Conservation (phyloP, 2,113 vertebrate genomes). For the Acrocephalus arundinaceus region DNA sequence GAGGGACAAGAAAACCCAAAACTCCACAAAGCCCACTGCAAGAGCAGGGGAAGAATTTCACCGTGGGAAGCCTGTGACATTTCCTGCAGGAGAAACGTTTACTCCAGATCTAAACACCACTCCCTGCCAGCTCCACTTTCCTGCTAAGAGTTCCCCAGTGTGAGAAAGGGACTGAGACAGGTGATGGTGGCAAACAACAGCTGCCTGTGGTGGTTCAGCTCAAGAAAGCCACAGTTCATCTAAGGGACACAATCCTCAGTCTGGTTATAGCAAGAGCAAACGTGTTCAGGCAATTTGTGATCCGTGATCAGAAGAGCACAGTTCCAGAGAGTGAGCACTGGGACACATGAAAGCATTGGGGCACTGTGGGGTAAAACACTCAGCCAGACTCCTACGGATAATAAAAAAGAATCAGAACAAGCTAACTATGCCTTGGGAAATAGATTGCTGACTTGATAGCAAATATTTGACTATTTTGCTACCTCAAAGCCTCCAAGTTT, state of each 20-base stretch:
- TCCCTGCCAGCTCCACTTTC: neutral
- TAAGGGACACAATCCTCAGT: neutral
- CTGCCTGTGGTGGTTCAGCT: neutral
- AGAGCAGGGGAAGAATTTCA: neutral
- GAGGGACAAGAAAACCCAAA: neutral
- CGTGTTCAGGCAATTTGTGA: neutral
- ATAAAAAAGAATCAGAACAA: neutral
- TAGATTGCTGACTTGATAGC: neutral
- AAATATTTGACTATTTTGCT: constrained; percentile 1
- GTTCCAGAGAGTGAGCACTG: neutral
- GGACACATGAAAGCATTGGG: neutral
- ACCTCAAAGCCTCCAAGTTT: neutral
- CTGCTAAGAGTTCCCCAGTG: neutral
- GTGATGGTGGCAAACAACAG: neutral
- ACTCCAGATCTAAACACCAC: neutral
- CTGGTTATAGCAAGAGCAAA: neutral
- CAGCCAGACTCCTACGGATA: neutral
- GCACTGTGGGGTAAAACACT: neutral
- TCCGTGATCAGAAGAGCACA: neutral
- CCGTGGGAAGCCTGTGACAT: neutral
- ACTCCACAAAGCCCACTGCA: neutral
- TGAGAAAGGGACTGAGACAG: neutral
- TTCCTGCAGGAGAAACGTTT: neutral
- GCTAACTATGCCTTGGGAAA: neutral
- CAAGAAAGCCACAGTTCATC: neutral